These are phyloP conservation scores for Apoderus coryli DNA, from an alignment of 2,888 invertebrate species.

Conservation along the genomic window DNA sequence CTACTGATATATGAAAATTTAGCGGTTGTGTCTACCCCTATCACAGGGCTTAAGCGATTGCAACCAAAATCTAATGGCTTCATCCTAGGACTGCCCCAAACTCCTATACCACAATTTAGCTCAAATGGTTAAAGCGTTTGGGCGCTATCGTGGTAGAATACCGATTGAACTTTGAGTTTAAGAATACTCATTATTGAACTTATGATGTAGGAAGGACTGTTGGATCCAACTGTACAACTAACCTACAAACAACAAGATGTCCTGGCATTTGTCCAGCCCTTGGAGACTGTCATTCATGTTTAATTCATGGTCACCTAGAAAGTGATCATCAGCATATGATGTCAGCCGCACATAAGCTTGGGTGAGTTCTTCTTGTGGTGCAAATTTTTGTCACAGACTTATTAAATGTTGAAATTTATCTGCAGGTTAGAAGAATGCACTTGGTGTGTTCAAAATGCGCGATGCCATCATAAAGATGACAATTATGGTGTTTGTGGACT, in stretches of 20 bases:
- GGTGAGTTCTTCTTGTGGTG: too few species aligned
- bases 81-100: too few species aligned
- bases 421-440: slow-evolving; percentile 61
- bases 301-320: slow-evolving; percentile 60
- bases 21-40: too few species aligned
- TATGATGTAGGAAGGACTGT: slow-evolving; percentile 71
- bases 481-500: slow-evolving; percentile 70
- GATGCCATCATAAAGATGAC: slow-evolving; percentile 76
- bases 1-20: too few species aligned
- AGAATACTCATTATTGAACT: too few species aligned
- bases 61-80: too few species aligned
- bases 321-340: slow-evolving; percentile 26
- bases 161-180: too few species aligned
- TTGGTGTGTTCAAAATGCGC: slow-evolving; percentile 88
- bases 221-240: slow-evolving; percentile 81
- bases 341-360: slow-evolving; percentile 62
- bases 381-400: neutral
- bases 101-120: too few species aligned
- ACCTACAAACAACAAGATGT: slow-evolving; percentile 70
- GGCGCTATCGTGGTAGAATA: too few species aligned
- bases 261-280: slow-evolving; percentile 81
- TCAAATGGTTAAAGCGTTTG: too few species aligned
- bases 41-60: too few species aligned
- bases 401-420: slow-evolving; percentile 1
- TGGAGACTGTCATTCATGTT: slow-evolving; percentile 80